phyloP scores from a whole-genome alignment of 2,888 invertebrate species.

The Lasioglossum vierecki region DNA sequence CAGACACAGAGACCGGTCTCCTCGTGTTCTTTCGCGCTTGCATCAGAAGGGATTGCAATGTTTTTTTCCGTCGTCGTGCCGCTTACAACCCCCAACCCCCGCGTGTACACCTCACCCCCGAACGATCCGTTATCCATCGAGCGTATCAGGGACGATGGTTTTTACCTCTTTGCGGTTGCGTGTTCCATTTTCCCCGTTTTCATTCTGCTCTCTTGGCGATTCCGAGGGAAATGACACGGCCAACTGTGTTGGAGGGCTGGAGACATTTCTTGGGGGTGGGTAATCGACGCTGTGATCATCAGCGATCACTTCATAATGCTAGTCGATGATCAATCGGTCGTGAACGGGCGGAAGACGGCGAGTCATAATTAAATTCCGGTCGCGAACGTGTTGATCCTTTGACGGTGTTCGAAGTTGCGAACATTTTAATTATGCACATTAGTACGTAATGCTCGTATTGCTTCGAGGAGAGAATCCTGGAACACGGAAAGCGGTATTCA shows the following conservation, averaged over 20 bases:
- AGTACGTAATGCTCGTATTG: too few relatives aligned
- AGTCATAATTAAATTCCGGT: too few relatives aligned
- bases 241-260: background rate
- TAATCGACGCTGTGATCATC: background rate
- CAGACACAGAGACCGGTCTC: constrained; percentile 26
- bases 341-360: too few relatives aligned
- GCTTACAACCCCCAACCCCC: background rate
- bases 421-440: too few relatives aligned
- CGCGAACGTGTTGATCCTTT: too few relatives aligned
- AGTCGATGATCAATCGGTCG: background rate
- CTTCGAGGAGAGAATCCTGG: background rate
- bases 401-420: too few relatives aligned
- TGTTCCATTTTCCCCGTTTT: background rate
- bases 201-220: background rate
- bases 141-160: background rate
- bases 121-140: constrained; percentile 19
- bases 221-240: background rate
- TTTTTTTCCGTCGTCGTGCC: background rate
- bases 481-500: background rate
- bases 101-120: background rate
- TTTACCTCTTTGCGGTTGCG: background rate
- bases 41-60: constrained; percentile 31
- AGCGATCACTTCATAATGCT: background rate
- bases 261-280: background rate
- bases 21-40: constrained; percentile 27